Evolutionary conservation across 2,888 invertebrate species (phyloP), one percentile per base, ranked within the genome.

Genomic region (Pollenia amentaria): DNA sequence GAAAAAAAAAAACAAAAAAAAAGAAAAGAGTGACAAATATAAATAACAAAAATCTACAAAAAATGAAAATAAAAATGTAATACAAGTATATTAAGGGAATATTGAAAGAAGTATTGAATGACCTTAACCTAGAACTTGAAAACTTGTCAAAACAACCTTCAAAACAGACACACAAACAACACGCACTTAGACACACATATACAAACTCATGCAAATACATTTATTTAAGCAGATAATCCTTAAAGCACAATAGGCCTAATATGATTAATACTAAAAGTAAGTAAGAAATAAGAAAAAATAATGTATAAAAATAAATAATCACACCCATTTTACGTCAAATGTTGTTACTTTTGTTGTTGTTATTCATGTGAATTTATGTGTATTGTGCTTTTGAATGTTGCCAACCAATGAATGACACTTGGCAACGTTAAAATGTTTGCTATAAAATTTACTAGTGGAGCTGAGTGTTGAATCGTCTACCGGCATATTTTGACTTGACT

Each of bases 91-190:
- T 60, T 80, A 83, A 76, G 76, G 42, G 76, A 77, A 72, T 72
- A 67, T 72, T 64, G 46, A 46, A 60, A 42, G 65, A 77, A 55
- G 44, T 64, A 82, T 69, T 87, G 86, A 83, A 75, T 87, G 86
- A 83, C 86, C 86, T 87, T 87, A 87, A 83, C 86, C 86, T 60
- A 80, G 73, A 87, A 83, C 83, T 76, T 80, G 77, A 70, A 79
- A 76, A 72, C 42, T 72, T 85, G 81, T 78, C 73, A 76, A 80
- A 79, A 70, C 57, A 79, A 86, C 79, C 75, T 86, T 79, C 67
- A 78, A 73, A 78, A 40, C 51, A 60, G 44, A 80, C 53, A 72
- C 40, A 18, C 44, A 62, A 9, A 70, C 16, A 73, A 60, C 21
- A 67, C 38, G 7, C 78, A 46, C 76, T 48, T 8, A 55, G 42